Evolutionary conservation across 2,888 invertebrate genomes (phyloP), one percentile per base, ranked within the genome.

Genomic region (Caenorhabditis sp.): DNA sequence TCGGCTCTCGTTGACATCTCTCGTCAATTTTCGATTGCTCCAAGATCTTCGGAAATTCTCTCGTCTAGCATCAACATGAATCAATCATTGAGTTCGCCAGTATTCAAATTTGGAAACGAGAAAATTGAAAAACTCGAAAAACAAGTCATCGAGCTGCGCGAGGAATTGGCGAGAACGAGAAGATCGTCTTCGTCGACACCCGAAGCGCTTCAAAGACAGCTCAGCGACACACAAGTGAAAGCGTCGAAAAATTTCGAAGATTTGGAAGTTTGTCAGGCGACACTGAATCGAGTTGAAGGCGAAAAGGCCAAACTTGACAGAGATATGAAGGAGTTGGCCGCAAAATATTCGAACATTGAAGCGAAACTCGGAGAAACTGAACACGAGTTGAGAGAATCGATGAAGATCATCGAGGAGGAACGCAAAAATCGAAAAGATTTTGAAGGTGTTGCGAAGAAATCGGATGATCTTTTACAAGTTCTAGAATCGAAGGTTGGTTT

Each of bases 171-270:
- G 8, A 62, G 26, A 37, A 59, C 59, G 0, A 59, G 58, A 12
- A 53, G 21, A 63, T 43, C 57, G 5, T 64, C 72, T 19, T 23
- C 24, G 10, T 36, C 26, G 19, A 58, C 6, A 6, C 12, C 57
- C 1, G 26, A 26, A 21, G 23, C n/a, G 3, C 17, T 55, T 8
- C 57, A 66, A 0, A 53, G 61, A 43, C 37, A 66, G 21, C 23
- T 72, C 6, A 67, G 61, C 1, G 72, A 72, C 53, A 67, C 67
- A 1, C 72, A 72, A 55, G 53, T 72, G 31, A 72, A 62, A 43
- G 67, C 72, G 6, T 57, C 64, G 37, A 67, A 67, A 12, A 72
- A 67, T 61, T 72, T 72, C 53, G 72, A 72, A 53, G 67, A 72
- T 24, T 57, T 72, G 24, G 72, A 72, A 72, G 72, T 72, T 23